phyloP scores from a whole-genome alignment of 2,113 vertebrate species.

The Aviceda subcristata region DNA sequence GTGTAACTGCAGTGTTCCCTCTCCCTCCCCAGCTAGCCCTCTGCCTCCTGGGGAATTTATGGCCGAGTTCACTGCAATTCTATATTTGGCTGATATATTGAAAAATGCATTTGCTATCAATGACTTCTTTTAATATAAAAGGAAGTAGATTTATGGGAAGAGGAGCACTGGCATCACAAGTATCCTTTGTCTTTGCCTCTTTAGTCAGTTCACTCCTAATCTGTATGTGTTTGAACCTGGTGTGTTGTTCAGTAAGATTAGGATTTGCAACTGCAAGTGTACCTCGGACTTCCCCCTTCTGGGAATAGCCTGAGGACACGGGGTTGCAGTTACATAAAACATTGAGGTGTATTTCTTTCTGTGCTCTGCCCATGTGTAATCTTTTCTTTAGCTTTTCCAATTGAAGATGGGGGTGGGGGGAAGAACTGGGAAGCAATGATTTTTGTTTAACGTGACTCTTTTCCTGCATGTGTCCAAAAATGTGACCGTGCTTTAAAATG shows the following conservation, averaged over 20 bases:
- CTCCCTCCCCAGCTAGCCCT: neutral
- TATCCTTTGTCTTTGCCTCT: neutral
- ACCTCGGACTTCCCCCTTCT: neutral
- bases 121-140: constrained; percentile 28
- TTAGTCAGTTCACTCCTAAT: neutral
- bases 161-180: neutral
- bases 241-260: neutral
- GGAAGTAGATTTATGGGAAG: neutral
- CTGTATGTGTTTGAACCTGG: neutral
- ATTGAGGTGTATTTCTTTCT: neutral
- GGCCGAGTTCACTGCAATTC: neutral
- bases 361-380: neutral
- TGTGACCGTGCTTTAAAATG: fast-evolving
- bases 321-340: neutral
- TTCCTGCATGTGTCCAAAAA: neutral
- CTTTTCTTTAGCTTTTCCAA: neutral
- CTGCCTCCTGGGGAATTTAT: constrained; percentile 36
- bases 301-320: neutral
- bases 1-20: neutral
- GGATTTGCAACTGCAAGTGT: neutral
- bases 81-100: constrained; percentile 27
- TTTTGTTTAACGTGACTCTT: neutral
- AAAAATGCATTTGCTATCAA: constrained; percentile 32
- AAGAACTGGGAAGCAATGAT: neutral
- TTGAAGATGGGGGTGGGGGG: neutral